Evolutionary conservation across 2,797 vertebrate species (phyloP), one percentile per base, ranked within the genome.

Genomic region (Onychomys arenicola): DNA sequence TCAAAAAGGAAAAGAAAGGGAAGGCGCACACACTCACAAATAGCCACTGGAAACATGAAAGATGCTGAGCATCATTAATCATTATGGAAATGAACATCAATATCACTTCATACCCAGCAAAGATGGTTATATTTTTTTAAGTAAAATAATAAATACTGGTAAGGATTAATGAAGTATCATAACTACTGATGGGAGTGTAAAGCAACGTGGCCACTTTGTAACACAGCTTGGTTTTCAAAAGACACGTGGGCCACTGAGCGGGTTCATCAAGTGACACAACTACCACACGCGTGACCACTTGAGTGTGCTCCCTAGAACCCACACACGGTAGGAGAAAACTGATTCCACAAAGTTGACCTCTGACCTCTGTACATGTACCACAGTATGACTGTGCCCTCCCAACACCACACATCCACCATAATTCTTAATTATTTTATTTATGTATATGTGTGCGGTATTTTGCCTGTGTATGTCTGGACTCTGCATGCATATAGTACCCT

Each of bases 11-110:
- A 14, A 1, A 75, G 71, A 14, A 2, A 43, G 71, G 19, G 0
- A 40, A 75, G 13, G 2, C 13, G 37, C 21, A 75, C 2, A 82
- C 75, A 71, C 67, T 84, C 89, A 88, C 63, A 94, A 14, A 96
- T 82, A 85, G 7, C 92, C 25, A 81, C 10, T 49, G 52, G 76
- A 46, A 32, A 82, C 89, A 83, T 57, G 37, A 91, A 96, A 46
- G 13, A 90, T 86, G 83, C 71, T 83, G 73, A 91, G 69, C 43
- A 83, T 75, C 29, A 93, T 87, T 89, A 90, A 91, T 69, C 55
- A 96, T 71, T 78, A 23, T 27, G 76, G 17, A 95, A 95, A 96
- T 89, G 73, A 17, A 95, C 84, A 91, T 65, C 71, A 93, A 91
- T 93, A 59, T 83, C 81, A 88, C 76, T 83, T 46, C 75, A 43